Evolutionary conservation across 2,888 invertebrate genomes (phyloP), one percentile per base, ranked within the genome.

Genomic region (Andricus curvator): DNA sequence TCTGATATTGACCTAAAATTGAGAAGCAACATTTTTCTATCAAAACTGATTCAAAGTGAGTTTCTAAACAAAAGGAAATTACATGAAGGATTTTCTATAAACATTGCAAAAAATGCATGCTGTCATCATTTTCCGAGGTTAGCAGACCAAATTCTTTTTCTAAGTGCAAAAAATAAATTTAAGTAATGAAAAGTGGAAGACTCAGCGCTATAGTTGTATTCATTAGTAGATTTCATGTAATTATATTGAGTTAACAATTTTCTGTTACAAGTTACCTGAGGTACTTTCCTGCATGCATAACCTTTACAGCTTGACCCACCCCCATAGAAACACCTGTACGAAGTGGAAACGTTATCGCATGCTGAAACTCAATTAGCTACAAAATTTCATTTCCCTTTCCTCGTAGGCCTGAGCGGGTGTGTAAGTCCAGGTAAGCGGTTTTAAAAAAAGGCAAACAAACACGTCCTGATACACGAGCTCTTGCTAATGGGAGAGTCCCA

Each of bases 311-410:
- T 82, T 82, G 81, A 84, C 79, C 82, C 80, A 84, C 81, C 84
- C 84, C 84, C 84, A 80, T 83, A 84, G 86, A 85, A 88, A 88
- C 89, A 88, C 88, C 87, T 88, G 89, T 86, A 84, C 83, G 81
- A 78, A 83, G 84, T 85, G 83, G 85, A 85, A 85, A 85, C 83
- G 85, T 86, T 86, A 85, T 89, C 87, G 88, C 90, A 87, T 88
- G 89, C 88, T 87, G 83, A 85, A 86, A 88, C 88, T 88, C 88
- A 88, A 90, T 90, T 90, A 89, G 85, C 88, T 84, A 88, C 87
- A 85, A 89, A 90, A 90, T 89, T 89, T 89, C 87, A 88, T 89
- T 89, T 89, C 86, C 87, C 86, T 84, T 83, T 80, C 83, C 77
- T 80, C 78, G 48, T 56, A 78, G 78, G 56, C 78, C 62, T 74